Conservation (phyloP, 1,140 invertebrate genomes). For the Belonocnema kinseyi region DNA sequence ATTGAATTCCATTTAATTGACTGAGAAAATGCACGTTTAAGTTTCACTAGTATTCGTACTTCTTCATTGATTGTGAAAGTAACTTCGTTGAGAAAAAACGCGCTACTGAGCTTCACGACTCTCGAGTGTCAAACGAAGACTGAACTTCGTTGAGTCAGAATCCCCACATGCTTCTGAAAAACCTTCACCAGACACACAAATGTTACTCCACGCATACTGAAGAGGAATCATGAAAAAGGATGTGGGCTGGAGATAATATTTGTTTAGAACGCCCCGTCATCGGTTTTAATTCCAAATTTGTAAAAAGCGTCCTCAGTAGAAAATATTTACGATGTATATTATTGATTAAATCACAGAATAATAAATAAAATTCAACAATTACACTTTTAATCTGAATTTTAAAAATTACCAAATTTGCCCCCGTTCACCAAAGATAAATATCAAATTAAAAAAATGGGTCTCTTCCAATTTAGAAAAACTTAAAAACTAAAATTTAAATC, state of each 20-base stretch:
- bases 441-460: too few relatives aligned
- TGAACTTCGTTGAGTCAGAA: slow-evolving; percentile 15
- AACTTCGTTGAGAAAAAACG: slow-evolving; percentile 8
- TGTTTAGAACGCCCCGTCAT: neutral
- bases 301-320: neutral
- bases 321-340: neutral
- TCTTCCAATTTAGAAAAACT: too few relatives aligned
- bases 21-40: neutral
- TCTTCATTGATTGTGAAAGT: slow-evolving; percentile 14
- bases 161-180: slow-evolving; percentile 11
- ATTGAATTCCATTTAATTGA: neutral
- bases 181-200: slow-evolving; percentile 11
- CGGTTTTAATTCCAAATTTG: neutral
- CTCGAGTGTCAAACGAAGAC: slow-evolving; percentile 9
- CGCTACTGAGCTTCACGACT: neutral
- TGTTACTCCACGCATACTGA: neutral
- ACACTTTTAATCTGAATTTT: too few relatives aligned
- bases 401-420: too few relatives aligned
- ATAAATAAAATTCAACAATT: too few relatives aligned
- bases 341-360: neutral
- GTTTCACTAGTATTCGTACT: neutral
- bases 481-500: too few relatives aligned
- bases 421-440: too few relatives aligned
- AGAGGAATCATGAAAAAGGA: slow-evolving; percentile 18
- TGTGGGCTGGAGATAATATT: neutral